Conservation (phyloP, 2,797 vertebrate genomes). For the Intellagama lesueurii region DNA sequence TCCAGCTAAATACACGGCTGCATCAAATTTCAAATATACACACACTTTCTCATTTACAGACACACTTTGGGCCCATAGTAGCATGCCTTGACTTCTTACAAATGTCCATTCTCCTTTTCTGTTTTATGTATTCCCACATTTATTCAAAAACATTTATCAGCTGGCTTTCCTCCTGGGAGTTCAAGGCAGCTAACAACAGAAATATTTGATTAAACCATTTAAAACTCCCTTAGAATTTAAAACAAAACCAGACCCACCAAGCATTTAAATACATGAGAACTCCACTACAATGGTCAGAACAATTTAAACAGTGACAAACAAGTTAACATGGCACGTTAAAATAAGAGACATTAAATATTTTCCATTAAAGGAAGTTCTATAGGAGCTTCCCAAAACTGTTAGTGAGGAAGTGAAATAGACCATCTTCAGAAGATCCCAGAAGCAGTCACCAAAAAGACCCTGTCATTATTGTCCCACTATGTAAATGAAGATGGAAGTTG, state of each 20-base stretch:
- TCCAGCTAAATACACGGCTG: conserved; percentile 47
- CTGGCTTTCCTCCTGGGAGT: too few relatives aligned
- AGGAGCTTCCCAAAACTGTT: not conserved
- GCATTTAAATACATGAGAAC: not conserved
- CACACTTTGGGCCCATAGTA: not conserved
- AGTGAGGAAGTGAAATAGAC: not conserved
- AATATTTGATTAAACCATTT: not conserved
- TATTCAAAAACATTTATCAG: not conserved
- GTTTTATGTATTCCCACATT: not conserved
- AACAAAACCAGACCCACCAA: not conserved
- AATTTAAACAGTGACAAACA: not conserved
- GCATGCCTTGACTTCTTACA: not conserved
- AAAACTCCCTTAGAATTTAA: not conserved
- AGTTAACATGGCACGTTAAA: not conserved
- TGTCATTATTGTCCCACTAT: not conserved
- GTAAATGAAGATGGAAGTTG: too few relatives aligned
- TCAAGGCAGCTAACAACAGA: not conserved
- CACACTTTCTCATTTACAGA: not conserved
- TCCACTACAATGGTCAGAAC: too few relatives aligned
- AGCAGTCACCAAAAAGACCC: not conserved
- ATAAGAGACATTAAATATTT: not conserved
- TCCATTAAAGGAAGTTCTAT: too few relatives aligned
- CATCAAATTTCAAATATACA: conserved; percentile 4
- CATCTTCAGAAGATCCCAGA: not conserved
- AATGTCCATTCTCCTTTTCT: not conserved